Conservation (phyloP, 92 coral and sea anemone species). For the Heteractis magnifica region DNA sequence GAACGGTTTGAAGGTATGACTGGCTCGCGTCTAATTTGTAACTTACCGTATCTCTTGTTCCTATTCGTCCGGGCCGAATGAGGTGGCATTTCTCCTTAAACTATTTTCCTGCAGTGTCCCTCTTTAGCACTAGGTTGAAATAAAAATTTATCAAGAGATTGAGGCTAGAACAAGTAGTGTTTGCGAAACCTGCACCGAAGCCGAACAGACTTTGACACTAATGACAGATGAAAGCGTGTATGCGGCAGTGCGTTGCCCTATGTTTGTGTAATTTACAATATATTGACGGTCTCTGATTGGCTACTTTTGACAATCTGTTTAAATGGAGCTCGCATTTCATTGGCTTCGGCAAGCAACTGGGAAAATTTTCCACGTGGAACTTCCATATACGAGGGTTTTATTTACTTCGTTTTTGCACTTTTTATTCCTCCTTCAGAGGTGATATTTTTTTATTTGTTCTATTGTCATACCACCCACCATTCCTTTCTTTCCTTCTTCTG, state of each 20-base stretch:
- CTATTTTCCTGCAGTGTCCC: slow-evolving; percentile 5
- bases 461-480: slow-evolving; percentile 9
- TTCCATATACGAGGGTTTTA: slow-evolving; percentile 67
- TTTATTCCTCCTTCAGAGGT: slow-evolving; percentile 53
- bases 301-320: slow-evolving; percentile 90
- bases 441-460: slow-evolving; percentile 17
- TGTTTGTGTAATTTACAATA: slow-evolving; percentile 98
- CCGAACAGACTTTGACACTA: slow-evolving; percentile 99
- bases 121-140: slow-evolving; percentile 5
- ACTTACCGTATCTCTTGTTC: slow-evolving; percentile 82
- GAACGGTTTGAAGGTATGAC: slow-evolving; percentile 72
- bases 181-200: slow-evolving; percentile 99
- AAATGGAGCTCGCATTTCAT: slow-evolving; percentile 87
- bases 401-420: slow-evolving; percentile 69
- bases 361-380: slow-evolving; percentile 98
- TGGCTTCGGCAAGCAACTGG: slow-evolving; percentile 88
- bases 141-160: slow-evolving; percentile 9
- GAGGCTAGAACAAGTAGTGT: slow-evolving; percentile 59
- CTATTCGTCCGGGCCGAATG: slow-evolving; percentile 73
- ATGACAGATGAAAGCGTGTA: slow-evolving; percentile 99
- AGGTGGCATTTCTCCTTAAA: slow-evolving; percentile 60
- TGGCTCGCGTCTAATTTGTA: slow-evolving; percentile 53
- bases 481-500: background rate
- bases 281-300: slow-evolving; percentile 78
- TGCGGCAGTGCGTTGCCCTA: slow-evolving; percentile 89